Conservation (phyloP, 2,797 vertebrate genomes). For the Rhinatrema bivittatum region DNA sequence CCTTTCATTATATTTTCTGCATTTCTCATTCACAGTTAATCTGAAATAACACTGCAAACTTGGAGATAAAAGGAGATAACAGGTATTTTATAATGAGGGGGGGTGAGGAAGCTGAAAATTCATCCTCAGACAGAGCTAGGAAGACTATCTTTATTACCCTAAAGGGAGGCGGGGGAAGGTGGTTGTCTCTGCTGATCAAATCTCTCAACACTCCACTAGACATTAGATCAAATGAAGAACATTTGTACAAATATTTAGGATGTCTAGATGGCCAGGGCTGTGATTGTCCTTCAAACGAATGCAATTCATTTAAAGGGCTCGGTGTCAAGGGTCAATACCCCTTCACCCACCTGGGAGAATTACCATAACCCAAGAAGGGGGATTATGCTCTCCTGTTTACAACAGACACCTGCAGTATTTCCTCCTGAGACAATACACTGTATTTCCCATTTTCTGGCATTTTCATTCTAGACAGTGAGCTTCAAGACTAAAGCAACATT, state of each 20-base stretch:
- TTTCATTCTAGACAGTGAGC: too few species aligned
- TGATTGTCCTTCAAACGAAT: too few species aligned
- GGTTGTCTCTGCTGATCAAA: slow-evolving; percentile 2
- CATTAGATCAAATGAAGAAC: slow-evolving; percentile 3
- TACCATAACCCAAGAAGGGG: too few species aligned
- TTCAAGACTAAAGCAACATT: too few species aligned
- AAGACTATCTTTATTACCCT: slow-evolving; percentile 21
- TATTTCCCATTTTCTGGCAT: too few species aligned
- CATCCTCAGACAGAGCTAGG: slow-evolving; percentile 7
- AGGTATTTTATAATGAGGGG: slow-evolving; percentile 41
- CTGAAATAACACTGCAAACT: slow-evolving; percentile 43
- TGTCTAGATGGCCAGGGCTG: background rate
- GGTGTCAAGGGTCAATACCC: too few species aligned
- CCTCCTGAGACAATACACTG: too few species aligned
- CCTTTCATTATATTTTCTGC: slow-evolving; percentile 41
- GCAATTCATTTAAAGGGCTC: too few species aligned
- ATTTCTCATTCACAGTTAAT: slow-evolving; percentile 41
- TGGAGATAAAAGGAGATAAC: slow-evolving; percentile 45
- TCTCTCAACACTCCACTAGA: background rate
- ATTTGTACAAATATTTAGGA: background rate
- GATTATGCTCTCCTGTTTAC: too few species aligned
- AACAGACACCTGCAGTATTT: too few species aligned
- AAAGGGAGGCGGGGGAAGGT: too few species aligned
- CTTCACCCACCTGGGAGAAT: too few species aligned
- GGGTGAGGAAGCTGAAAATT: slow-evolving; percentile 26